A percentile compares a stretch with the other conserved stretches of the same genome.
phyloP scores from a whole-genome alignment of 2,888 invertebrate genomes.

The Candidula unifasciata region DNA sequence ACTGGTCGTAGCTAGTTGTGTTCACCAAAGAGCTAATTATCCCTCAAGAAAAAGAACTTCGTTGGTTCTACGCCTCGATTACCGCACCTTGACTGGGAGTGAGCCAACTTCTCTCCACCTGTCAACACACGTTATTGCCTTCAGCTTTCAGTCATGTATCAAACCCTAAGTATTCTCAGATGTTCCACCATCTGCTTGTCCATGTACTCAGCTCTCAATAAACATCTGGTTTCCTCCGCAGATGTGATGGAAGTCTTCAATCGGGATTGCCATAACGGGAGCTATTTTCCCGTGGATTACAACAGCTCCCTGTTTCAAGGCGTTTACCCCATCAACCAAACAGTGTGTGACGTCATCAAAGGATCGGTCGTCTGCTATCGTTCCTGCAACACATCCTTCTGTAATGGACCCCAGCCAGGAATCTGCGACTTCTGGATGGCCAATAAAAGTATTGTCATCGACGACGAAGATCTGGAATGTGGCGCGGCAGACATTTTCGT shows the following conservation, averaged over 20 bases:
- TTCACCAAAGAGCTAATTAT: too few relatives aligned
- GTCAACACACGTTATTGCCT: too few relatives aligned
- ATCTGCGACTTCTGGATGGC: not conserved
- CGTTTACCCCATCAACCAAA: not conserved
- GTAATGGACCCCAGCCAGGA: constrained; percentile 17
- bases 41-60: too few relatives aligned
- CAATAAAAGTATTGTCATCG: not conserved
- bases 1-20: too few relatives aligned
- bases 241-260: not conserved
- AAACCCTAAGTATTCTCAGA: too few relatives aligned
- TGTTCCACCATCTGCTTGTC: too few relatives aligned
- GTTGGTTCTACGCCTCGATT: too few relatives aligned
- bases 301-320: not conserved
- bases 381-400: constrained; percentile 6
- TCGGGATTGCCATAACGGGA: constrained; percentile 28
- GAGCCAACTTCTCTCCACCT: too few relatives aligned
- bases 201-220: too few relatives aligned
- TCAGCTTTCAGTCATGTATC: too few relatives aligned
- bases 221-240: not conserved
- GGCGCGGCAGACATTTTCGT: not conserved
- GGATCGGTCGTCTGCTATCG: constrained; percentile 13
- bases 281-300: not conserved
- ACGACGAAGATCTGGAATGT: not conserved
- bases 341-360: not conserved
- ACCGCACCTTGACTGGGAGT: too few relatives aligned